These are phyloP conservation scores for Mobula birostris DNA, from an alignment of 2,113 vertebrate genomes.

Conservation along the genomic window DNA sequence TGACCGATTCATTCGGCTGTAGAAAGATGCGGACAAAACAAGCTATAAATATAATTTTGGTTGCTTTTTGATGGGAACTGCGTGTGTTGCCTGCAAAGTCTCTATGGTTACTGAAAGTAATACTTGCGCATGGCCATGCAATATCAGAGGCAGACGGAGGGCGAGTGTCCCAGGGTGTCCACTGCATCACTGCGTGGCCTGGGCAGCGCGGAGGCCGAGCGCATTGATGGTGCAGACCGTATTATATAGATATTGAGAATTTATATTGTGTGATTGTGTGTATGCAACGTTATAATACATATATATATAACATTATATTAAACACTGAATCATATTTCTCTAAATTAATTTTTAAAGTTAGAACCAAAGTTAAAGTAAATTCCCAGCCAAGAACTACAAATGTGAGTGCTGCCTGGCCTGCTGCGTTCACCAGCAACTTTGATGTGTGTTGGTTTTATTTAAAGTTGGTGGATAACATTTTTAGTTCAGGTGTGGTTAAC, in stretches of 20 bases:
- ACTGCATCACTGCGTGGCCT: not conserved
- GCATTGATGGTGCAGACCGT: not conserved
- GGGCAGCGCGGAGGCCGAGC: not conserved
- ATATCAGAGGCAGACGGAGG: not conserved
- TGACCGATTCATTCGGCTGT: not conserved
- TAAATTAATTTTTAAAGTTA: not conserved
- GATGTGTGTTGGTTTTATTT: too few relatives aligned
- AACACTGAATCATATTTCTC: not conserved
- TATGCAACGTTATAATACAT: too few relatives aligned
- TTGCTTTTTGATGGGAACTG: not conserved
- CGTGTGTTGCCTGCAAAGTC: not conserved
- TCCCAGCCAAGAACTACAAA: not conserved
- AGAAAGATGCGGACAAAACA: not conserved
- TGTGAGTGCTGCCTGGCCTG: too few relatives aligned
- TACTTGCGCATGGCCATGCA: not conserved
- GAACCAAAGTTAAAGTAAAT: not conserved
- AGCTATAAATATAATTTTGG: not conserved
- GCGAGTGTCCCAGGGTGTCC: not conserved
- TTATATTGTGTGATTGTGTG: too few relatives aligned
- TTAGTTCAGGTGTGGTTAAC: not conserved
- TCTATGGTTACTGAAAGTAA: slow-evolving; percentile 26
- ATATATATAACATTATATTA: too few relatives aligned
- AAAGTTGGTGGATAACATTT: not conserved
- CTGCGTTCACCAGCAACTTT: too few relatives aligned
- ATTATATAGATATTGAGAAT: too few relatives aligned